Evolutionary conservation across 2,113 vertebrate species (phyloP).

Genomic region (Poeciliopsis prolifica): DNA sequence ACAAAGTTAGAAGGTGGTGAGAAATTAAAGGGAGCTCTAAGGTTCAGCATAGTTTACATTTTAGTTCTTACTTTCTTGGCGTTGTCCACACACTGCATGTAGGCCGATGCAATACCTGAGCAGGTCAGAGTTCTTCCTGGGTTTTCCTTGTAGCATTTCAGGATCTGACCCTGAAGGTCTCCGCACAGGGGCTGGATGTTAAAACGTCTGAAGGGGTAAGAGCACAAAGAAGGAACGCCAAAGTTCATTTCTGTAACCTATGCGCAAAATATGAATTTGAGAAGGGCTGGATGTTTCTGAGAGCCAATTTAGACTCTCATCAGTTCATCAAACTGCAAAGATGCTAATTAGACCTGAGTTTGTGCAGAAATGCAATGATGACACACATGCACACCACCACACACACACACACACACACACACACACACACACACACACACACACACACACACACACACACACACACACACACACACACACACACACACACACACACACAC

Average conservation of each 20-base stretch:
- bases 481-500: too few species aligned
- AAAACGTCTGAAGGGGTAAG: conserved; percentile 77
- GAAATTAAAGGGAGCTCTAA: not conserved
- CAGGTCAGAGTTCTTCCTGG: conserved; percentile 87
- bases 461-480: too few species aligned
- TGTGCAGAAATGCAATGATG: too few species aligned
- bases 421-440: too few species aligned
- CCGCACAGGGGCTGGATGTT: conserved; percentile 85
- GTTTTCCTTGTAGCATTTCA: conserved; percentile 89
- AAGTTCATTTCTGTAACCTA: not conserved
- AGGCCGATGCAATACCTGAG: conserved; percentile 87
- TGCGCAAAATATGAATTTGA: too few species aligned
- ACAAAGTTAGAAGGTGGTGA: not conserved
- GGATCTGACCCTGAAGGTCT: conserved; percentile 88
- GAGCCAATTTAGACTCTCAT: too few species aligned
- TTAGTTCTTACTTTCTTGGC: conserved; percentile 85
- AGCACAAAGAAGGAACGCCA: not conserved
- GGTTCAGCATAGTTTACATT: not conserved
- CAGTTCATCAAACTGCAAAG: too few species aligned
- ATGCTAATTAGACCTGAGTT: too few species aligned
- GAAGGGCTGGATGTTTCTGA: too few species aligned
- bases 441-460: too few species aligned
- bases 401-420: too few species aligned
- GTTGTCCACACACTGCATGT: conserved; percentile 89
- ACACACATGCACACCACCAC: too few species aligned